Base-by-base conservation (phyloP, 2,113 vertebrate species). In the Sceloporus tristichus region DNA sequence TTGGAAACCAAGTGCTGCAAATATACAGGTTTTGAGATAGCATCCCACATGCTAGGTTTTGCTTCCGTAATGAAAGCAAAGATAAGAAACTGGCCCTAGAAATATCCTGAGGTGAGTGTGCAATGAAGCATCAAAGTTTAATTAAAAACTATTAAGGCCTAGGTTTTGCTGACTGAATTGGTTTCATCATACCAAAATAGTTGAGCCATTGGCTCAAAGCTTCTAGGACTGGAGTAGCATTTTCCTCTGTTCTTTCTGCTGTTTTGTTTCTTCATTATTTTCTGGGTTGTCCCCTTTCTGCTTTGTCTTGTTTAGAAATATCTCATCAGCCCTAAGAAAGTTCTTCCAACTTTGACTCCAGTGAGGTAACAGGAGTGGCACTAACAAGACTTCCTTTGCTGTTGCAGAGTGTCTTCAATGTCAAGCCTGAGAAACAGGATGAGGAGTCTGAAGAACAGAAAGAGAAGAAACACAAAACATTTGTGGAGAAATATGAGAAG, bases 381-480 rank as follows among this genome's bases (percentile, higher is more conserved):
- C 23, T 82, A 82, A 82, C 8, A 14, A 27, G 27, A 9, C 74
- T 70, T 84, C n/a, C n/a, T n/a, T 83, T 88, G n/a, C 10, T 48
- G 9, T 90, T 87, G 48, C 91, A 98, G 98, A 98, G 98, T 27
- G 96, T 98, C 25, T 94, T 99, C 86, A 98, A 99, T 4, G 87
- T 96, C 14, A 97, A 97, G 29, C 85, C 97, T 0, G 98, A 99
- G 16, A 91, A 94, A 2, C 96, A 98, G 40, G 94, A 56, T 8
- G 93, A 96, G 38, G 98, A 98, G 77, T 98, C 98, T 0, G 98
- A 99, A 88, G 96, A 99, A 86, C 96, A 97, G 88, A 98, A 97
- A 79, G 98, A 99, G 74, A 95, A 97, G 92, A 98, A 97, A 5
- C 98, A 99, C 93, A 98, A 98, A 94, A 98, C 95, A 2, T 98